Evolutionary conservation across 2,888 invertebrate species (phyloP).

Genomic region (Parnassius apollo): DNA sequence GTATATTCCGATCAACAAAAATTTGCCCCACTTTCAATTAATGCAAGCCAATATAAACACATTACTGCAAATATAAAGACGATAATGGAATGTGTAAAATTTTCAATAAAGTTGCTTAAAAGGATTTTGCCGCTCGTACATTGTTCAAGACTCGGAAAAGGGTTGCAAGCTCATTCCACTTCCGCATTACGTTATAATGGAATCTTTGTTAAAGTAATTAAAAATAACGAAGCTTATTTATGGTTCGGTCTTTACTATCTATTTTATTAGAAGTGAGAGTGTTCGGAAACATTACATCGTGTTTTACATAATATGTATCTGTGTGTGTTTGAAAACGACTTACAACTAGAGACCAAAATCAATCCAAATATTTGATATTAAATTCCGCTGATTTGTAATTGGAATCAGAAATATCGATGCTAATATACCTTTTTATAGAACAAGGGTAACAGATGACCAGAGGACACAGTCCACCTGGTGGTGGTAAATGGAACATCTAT

Average conservation of each 20-base stretch:
- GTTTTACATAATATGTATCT: no score
- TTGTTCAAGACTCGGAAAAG: slow-evolving; percentile 20
- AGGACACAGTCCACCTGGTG: no score
- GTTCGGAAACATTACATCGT: no score
- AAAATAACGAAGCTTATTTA: slow-evolving; percentile 21
- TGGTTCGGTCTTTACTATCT: background rate
- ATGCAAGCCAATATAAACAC: slow-evolving; percentile 8
- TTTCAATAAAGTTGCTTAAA: slow-evolving; percentile 5
- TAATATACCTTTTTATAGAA: no score
- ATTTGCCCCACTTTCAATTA: background rate
- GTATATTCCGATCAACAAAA: slow-evolving; percentile 9
- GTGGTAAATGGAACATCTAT: no score
- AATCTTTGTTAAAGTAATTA: slow-evolving; percentile 26
- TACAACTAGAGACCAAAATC: no score
- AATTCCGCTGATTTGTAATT: no score
- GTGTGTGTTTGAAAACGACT: no score
- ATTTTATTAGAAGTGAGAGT: no score
- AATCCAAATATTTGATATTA: no score
- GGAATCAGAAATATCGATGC: no score
- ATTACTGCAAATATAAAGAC: slow-evolving; percentile 2
- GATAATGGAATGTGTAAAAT: slow-evolving; percentile 18
- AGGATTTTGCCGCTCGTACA: slow-evolving; percentile 17
- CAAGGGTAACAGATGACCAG: no score
- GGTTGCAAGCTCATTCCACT: slow-evolving; percentile 24
- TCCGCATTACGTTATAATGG: slow-evolving; percentile 25